Base-by-base conservation (phyloP, 2,113 vertebrate genomes). In the Dolichallabes microphthalmus region DNA sequence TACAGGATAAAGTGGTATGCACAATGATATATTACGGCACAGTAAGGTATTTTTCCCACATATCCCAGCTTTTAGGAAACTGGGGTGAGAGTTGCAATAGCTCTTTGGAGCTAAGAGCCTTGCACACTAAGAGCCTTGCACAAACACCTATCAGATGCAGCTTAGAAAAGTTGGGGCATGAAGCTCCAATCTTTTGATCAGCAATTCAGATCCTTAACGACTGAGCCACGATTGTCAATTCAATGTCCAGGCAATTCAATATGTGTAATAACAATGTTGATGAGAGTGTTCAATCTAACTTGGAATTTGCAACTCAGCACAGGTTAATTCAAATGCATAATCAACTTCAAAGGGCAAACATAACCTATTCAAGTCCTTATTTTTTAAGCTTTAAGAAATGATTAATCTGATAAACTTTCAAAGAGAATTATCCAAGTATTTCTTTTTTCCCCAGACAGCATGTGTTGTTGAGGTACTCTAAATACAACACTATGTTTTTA, bases 291-390 rank as follows among this genome's bases (percentile, higher is more conserved):
- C 39, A 90, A 89, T 90, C 87, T 88, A 88, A 87, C 88, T 87
- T 85, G 10, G 64, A 75, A 20, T 82, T 76, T 19, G 57, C 84
- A 61, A 25, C 78, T 84, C 22, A n/a, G 63, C 85, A 15, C 86
- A 71, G 75, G 58, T 82, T 68, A 76, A 92, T 92, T 91, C 90
- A 92, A 90, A 93, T 92, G 88, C 85, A 74, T 15, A 57, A 45
- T 87, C 90, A 80, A 82, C 78, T 71, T 76, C 66, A 35, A 3
- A 71, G 88, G 90, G 90, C 89, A 76, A 87, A 88, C 87, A 82
- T 91, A 90, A 89, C 86, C 89, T 81, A 89, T 90, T 88, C 91
- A 86, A 90, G 90, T 73, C 8, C 19, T 64, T 91, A 93, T 93
- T 79, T 8, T 45, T 8, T 7, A 84, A 89, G 64, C 68, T 82